These are phyloP conservation scores for Cercopithecus mona DNA, from an alignment of 2,113 vertebrate species.

Conservation along the genomic window DNA sequence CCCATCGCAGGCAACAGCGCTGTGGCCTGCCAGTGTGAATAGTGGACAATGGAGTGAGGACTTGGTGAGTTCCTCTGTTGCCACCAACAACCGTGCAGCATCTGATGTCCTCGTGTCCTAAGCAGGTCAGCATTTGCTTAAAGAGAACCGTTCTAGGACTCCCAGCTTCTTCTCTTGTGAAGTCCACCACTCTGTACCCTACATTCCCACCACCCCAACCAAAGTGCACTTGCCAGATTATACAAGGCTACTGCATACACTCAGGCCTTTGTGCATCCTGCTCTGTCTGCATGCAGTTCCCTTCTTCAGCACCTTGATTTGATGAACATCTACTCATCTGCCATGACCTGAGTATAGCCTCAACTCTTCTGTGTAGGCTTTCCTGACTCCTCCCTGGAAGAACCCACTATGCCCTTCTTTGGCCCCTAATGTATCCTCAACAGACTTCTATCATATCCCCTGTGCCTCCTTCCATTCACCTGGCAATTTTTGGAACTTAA, in stretches of 20 bases:
- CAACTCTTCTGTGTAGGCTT: not conserved
- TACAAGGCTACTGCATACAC: accelerated
- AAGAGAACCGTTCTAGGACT: not conserved
- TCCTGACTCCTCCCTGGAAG: not conserved
- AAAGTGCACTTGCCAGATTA: not conserved
- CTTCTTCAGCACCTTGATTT: not conserved
- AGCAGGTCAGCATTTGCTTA: not conserved
- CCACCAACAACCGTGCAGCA: not conserved
- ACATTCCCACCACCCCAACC: not conserved
- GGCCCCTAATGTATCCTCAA: too few relatives aligned
- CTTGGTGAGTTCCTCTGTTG: not conserved
- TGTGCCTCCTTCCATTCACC: not conserved
- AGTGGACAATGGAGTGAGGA: not conserved
- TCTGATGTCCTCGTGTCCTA: not conserved
- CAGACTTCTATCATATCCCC: not conserved
- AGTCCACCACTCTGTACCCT: too few relatives aligned
- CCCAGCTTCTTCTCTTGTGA: not conserved
- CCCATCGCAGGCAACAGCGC: not conserved
- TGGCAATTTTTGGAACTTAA: not conserved
- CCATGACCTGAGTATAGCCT: not conserved
- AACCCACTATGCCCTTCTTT: not conserved
- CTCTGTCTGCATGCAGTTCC: not conserved
- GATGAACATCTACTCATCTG: not conserved
- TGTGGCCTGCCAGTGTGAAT: not conserved
- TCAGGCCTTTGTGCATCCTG: not conserved